Percentiles rank a stretch among this genome's conserved stretches.
Evolutionary conservation across 2,113 vertebrate species (phyloP).

Genomic region (Paradoxurus hermaphroditus): DNA sequence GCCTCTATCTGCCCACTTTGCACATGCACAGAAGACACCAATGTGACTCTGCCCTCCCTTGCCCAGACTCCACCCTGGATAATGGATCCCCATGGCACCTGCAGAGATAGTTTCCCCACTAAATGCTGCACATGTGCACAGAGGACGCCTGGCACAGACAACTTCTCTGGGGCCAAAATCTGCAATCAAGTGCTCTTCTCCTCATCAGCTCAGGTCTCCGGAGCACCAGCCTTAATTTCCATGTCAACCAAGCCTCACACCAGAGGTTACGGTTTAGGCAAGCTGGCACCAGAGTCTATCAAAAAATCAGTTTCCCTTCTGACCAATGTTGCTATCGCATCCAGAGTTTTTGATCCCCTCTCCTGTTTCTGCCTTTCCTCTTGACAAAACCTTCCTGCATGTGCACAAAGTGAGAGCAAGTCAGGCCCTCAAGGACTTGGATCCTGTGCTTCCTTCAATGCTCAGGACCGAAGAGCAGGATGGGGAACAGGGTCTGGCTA

Average conservation of each 20-base stretch:
- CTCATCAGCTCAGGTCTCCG: fast-evolving
- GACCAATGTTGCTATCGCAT: not conserved
- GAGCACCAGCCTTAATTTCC: not conserved
- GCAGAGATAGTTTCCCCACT: not conserved
- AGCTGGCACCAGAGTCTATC: not conserved
- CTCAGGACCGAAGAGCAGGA: too few species aligned
- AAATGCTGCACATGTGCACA: not conserved
- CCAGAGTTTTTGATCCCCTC: not conserved
- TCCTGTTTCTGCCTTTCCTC: not conserved
- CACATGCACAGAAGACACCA: not conserved
- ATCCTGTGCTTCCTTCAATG: not conserved
- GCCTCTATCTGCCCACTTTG: not conserved
- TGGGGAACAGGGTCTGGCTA: too few species aligned
- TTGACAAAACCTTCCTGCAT: not conserved
- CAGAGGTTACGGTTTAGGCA: not conserved
- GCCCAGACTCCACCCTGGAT: not conserved
- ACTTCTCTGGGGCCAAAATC: not conserved
- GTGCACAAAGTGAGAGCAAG: not conserved
- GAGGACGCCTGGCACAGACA: not conserved
- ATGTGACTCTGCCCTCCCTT: fast-evolving
- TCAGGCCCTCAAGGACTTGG: not conserved
- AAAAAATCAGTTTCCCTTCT: not conserved
- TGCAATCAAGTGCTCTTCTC: not conserved
- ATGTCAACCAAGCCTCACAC: not conserved
- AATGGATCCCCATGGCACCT: not conserved